Conservation (phyloP, 1,140 invertebrate species). For the Aporrectodea caliginosa region DNA sequence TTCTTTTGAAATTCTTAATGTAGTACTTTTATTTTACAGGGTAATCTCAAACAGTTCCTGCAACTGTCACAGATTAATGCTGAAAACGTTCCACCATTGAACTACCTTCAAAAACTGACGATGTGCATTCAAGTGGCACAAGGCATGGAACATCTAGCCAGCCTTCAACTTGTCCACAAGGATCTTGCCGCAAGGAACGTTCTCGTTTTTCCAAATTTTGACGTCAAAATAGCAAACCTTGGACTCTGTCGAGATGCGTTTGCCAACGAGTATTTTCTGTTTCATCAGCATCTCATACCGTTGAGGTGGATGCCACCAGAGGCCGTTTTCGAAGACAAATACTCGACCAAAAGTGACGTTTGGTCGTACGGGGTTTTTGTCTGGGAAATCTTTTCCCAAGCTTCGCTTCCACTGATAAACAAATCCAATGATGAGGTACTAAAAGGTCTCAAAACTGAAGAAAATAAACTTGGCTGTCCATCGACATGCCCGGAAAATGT, state of each 20-base stretch:
- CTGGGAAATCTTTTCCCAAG: constrained; percentile 53
- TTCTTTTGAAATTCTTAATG: background rate
- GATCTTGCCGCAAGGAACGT: constrained; percentile 91
- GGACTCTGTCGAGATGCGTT: constrained; percentile 79
- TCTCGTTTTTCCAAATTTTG: constrained; percentile 74
- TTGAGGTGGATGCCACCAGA: constrained; percentile 83
- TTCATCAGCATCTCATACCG: constrained; percentile 63
- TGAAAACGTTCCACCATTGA: constrained; percentile 59
- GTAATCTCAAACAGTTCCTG: constrained; percentile 87
- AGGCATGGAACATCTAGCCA: constrained; percentile 78
- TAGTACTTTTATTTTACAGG: constrained; percentile 62
- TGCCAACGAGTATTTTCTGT: constrained; percentile 69
- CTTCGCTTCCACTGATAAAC: constrained; percentile 46
- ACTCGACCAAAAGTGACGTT: constrained; percentile 50
- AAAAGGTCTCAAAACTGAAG: constrained; percentile 56
- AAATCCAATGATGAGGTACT: constrained; percentile 60
- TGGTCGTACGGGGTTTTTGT: constrained; percentile 53
- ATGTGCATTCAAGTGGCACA: constrained; percentile 68
- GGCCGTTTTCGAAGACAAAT: constrained; percentile 74
- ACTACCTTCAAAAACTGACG: constrained; percentile 67
- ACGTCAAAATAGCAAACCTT: constrained; percentile 77
- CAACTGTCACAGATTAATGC: constrained; percentile 58
- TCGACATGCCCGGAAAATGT: background rate
- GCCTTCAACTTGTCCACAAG: constrained; percentile 69
- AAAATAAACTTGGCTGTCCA: constrained; percentile 33